A percentile compares a stretch with the other conserved stretches of the same genome.
Conservation (phyloP, 2,797 vertebrate species). For the Gephyroberyx darwinii region DNA sequence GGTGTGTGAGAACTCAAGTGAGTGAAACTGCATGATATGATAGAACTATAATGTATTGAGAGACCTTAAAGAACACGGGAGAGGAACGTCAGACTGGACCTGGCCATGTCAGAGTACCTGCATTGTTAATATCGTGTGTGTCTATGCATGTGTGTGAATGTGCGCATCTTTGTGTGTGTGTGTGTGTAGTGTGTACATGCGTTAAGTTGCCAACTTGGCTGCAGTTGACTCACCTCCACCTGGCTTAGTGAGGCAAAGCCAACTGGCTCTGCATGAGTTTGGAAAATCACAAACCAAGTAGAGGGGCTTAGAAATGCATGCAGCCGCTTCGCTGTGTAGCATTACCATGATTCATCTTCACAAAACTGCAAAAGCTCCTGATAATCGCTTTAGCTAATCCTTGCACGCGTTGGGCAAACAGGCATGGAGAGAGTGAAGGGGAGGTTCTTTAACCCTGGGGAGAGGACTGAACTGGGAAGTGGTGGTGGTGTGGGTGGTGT, state of each 20-base stretch:
- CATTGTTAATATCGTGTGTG: neutral
- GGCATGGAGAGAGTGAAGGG: slow-evolving; percentile 69
- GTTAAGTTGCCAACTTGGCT: slow-evolving; percentile 70
- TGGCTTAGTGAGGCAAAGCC: slow-evolving; percentile 66
- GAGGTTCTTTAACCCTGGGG: slow-evolving; percentile 64
- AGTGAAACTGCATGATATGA: slow-evolving; percentile 35
- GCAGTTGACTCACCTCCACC: slow-evolving; percentile 71
- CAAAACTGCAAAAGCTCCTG: slow-evolving; percentile 82
- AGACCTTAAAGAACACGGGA: slow-evolving; percentile 20
- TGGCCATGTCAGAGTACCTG: slow-evolving; percentile 7
- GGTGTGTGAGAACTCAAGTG: slow-evolving; percentile 49
- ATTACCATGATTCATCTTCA: slow-evolving; percentile 81
- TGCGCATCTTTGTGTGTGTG: neutral
- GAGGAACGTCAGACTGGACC: neutral
- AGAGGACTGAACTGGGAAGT: slow-evolving; percentile 46
- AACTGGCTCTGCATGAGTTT: slow-evolving; percentile 69
- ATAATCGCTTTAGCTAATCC: slow-evolving; percentile 86
- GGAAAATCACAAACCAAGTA: slow-evolving; percentile 71
- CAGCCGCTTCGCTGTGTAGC: slow-evolving; percentile 70
- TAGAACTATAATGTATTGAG: slow-evolving; percentile 35
- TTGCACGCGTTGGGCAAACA: slow-evolving; percentile 73
- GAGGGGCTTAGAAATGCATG: slow-evolving; percentile 73
- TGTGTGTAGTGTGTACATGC: slow-evolving; percentile 12
- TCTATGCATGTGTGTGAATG: neutral
- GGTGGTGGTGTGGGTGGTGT: slow-evolving; percentile 45